Base-by-base conservation (phyloP, 1,140 invertebrate genomes). In the Melanaphis sacchari region DNA sequence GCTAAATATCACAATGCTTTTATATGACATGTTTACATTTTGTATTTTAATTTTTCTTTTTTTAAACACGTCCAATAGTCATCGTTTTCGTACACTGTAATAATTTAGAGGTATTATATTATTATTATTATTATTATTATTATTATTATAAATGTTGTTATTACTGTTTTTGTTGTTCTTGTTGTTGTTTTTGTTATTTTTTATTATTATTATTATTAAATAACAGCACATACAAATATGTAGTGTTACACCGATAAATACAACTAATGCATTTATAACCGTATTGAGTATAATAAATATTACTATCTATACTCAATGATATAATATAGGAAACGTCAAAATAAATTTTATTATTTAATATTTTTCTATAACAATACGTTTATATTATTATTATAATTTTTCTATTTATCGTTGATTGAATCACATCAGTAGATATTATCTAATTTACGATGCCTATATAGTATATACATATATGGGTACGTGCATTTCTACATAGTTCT, bases 31-130 rank as follows among this genome's bases (percentile, higher is more conserved):
- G n/a, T 36, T 24, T 82, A 38, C 31, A 38, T 38, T 81, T 21
- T 38, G n/a, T 82, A 38, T 82, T 82, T 40, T 40, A 40, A 40
- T 40, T 85, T 43, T 49, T 52, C n/a, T 21, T 88, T 88, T 49
- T 31, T n/a, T n/a, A 87, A 87, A 88, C 85, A 88, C 85, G 85
- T 88, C 43, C 85, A n/a, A n/a, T 36, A 21, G 31, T 85, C 31
- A 46, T 46, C n/a, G 41, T 88, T 36, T 88, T 46, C 18, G 31
- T 46, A 46, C 85, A 88, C 85, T 21, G 85, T 87, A 87, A 85
- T 87, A 87, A 85, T 87, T 87, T 87, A 43, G 41, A 43, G n/a
- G 36, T 81, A 38, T 81, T 81, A 81, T 81, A 81, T 81, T 81
- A 81, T 38, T 81, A 36, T 81, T n/a, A 54, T 24, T 54, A 54